These are phyloP conservation scores for Cheilosia scutellata DNA, from an alignment of 2,888 invertebrate species.

Conservation along the genomic window DNA sequence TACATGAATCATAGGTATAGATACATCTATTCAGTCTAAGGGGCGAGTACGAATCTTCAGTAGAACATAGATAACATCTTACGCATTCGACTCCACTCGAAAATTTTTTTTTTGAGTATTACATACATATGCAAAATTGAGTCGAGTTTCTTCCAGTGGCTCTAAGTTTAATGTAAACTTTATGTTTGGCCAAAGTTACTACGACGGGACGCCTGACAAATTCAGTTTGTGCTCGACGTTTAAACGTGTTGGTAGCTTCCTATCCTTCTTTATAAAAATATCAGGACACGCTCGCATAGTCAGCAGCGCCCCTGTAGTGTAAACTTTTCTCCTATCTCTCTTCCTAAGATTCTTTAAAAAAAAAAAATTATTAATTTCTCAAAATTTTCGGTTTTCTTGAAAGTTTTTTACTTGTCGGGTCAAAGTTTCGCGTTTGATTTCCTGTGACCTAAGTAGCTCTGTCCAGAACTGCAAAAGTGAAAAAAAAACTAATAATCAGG, in stretches of 20 bases:
- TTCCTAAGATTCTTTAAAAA: not conserved
- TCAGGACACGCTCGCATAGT: conserved; percentile 32
- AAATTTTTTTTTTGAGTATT: conserved; percentile 36
- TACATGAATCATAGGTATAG: not conserved
- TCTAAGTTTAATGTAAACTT: conserved; percentile 45
- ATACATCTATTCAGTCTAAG: not conserved
- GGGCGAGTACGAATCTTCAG: not conserved
- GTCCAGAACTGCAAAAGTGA: not conserved
- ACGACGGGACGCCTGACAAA: not conserved
- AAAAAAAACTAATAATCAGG: conserved; percentile 30
- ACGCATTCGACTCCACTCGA: conserved; percentile 40
- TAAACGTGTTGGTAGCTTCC: conserved; percentile 63
- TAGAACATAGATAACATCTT: not conserved
- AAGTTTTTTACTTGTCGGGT: not conserved
- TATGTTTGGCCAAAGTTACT: conserved; percentile 47
- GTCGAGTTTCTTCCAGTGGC: conserved; percentile 26
- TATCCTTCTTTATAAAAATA: conserved; percentile 16
- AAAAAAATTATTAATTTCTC: not conserved
- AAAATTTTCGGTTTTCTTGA: conserved; percentile 6
- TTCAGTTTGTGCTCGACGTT: conserved; percentile 69
- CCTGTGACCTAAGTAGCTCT: not conserved
- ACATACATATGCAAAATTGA: conserved; percentile 38
- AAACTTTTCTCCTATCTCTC: conserved; percentile 12
- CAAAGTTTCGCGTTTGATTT: conserved; percentile 2
- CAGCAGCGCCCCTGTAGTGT: conserved; percentile 33